These are phyloP conservation scores for Jacana jacana DNA, from an alignment of 2,113 vertebrate genomes.

Conservation along the genomic window DNA sequence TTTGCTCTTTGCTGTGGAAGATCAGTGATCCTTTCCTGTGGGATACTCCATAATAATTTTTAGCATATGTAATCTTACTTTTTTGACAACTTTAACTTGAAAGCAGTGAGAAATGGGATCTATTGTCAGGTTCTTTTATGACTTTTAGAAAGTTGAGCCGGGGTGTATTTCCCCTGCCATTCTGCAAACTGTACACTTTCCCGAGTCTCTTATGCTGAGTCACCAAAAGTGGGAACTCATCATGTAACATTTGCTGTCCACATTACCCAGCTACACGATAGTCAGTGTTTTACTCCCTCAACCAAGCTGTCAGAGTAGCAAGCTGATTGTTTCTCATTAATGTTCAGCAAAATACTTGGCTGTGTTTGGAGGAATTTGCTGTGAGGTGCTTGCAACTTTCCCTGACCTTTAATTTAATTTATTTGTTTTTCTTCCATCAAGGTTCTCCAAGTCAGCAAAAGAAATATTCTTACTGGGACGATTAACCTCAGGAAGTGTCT, in stretches of 20 bases:
- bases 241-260: not conserved
- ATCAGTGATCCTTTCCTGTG: not conserved
- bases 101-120: not conserved
- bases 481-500: not conserved
- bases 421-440: conserved; percentile 4
- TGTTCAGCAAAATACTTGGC: not conserved
- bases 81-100: not conserved
- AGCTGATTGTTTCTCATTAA: conserved; percentile 28
- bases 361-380: not conserved
- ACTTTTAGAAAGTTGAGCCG: not conserved
- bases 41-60: not conserved
- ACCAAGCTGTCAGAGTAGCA: not conserved
- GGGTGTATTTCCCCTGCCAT: not conserved
- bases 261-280: not conserved
- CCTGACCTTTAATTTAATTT: conserved; percentile 50
- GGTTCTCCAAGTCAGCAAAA: conserved; percentile 48
- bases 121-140: not conserved
- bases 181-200: conserved; percentile 21
- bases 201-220: not conserved
- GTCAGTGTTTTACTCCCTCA: not conserved
- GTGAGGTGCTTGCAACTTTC: not conserved
- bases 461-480: not conserved
- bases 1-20: conserved; percentile 43
- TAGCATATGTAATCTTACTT: not conserved
- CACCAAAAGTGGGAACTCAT: not conserved